Evolutionary conservation across 2,797 vertebrate species (phyloP), one percentile per base, ranked within the genome.

Genomic region (Harpagifer antarcticus): DNA sequence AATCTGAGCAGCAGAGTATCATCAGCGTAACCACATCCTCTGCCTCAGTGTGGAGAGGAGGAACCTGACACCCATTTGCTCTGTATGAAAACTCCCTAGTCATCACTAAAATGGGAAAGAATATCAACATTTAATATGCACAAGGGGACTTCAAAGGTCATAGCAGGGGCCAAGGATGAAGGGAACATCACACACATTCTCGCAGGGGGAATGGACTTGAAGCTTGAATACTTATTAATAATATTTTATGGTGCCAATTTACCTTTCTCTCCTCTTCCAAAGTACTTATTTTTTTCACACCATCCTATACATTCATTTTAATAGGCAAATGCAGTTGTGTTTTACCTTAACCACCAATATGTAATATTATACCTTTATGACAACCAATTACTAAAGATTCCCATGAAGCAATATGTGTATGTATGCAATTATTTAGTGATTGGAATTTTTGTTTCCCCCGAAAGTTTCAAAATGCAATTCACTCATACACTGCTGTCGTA

Each of bases 111-210:
- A 88, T 86, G 78, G 83, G 86, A 80, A 87, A 67, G 48, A 90
- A 89, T 87, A 88, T 90, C 84, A 88, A 57, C 90, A 92, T 88
- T 89, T 87, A 91, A 89, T 90, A 91, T 85, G 85, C 86, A 83
- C 86, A 83, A 85, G 79, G 88, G 73, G 69, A 89, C 75, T 8
- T 10, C 82, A 87, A 57, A 92, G 90, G 90, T 90, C 90, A 83
- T 0, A 73, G 73, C 63, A 48, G 48, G 50, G 54, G 57, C 40
- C 23, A 1, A 37, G 74, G 64, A 73, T 31, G 62, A 53, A 71
- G 68, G 65, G 48, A 7, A 76, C 68, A 37, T 69, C 19, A 54
- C 64, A 62, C 56, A 31, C 7, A 66, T 68, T 56, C 58, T 63
- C 75, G 53, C 60, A 27, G 72, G 48, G 71, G 48, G 44, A 68